Evolutionary conservation across 1,140 invertebrate genomes (phyloP), one percentile per base, ranked within the genome.

Genomic region (Chironomus striatipennis): DNA sequence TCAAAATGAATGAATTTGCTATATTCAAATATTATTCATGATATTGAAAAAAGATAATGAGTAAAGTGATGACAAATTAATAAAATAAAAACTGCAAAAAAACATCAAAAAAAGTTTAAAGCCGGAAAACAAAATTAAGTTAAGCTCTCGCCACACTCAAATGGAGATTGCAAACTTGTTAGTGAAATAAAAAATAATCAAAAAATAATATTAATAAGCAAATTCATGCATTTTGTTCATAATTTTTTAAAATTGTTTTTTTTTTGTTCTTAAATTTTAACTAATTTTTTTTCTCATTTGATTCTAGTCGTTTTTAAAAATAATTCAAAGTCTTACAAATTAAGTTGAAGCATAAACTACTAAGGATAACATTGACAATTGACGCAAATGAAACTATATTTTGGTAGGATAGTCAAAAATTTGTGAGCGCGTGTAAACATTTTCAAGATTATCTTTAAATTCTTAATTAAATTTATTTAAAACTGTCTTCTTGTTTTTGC

Each of bases 301-400:
- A n/a, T n/a, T 75, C 21, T 77, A 64, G 76, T 76, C 47, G 42
- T 12, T 18, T 74, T 75, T 76, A 77, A 76, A 74, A 47, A 73
- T 75, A 76, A 74, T 77, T 77, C n/a, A n/a, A n/a, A 34, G 24
- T 34, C 24, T 34, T 34, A 34, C 24, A 34, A 34, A 34, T 5
- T 2, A 1, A 57, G 15, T 57, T 57, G 47, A 57, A 4, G 47
- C 15, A 1, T 57, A n/a, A 57, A 10, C 5, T 2, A 47, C 8
- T 10, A 47, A 9, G 43, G 43, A 47, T 12, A 57, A 5, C 47
- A 57, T 57, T 57, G 47, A 15, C 47, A 57, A 57, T n/a, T n/a
- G 43, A 47, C 4, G 12, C 15, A 57, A 57, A 57, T 57, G 12
- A 34, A 34, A 34, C 24, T 34, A 34, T 34, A 34, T 34, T 34